Base-by-base conservation (phyloP, 2,888 invertebrate species). In the Drosophila kuntzei region DNA sequence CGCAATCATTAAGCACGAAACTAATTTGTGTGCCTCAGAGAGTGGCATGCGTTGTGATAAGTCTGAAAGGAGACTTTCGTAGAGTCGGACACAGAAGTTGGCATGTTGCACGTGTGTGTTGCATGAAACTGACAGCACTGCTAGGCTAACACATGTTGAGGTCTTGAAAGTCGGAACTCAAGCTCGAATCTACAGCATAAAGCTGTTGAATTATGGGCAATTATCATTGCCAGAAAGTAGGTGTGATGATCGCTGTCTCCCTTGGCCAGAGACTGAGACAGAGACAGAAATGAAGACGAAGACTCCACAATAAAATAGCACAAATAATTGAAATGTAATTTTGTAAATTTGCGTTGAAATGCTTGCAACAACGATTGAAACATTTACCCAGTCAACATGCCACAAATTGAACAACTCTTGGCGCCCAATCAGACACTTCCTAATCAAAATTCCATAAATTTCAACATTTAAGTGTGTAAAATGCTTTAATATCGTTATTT, bases 1-100 rank as follows among this genome's bases (percentile, higher is more conserved):
- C 87, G 85, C 86, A 85, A 85, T 85, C 85, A 85, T 85, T 85
- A 85, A 85, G 77, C 86, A 83, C 62, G 87, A 85, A 80, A 75
- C 73, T 85, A 85, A 85, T 85, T 85, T 85, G 77, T 83, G 69
- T 66, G 67, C 81, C 70, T 66, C 71, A 49, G 22, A 76, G 74
- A 69, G 71, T 61, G 62, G 72, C 72, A 76, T 76, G 70, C 66
- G 58, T 64, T 75, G 78, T 65, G 77, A 68, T 75, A 78, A 62
- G 71, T 71, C 64, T 53, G 53, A 57, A 25, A 49, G 49, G 18
- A 54, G 39, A 39, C 36, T 20, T 29, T 44, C 6, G 12, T n/a
- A n/a, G 22, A 59, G 34, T 32, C 61, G 50, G 64, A 64, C 51
- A 53, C 53, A 62, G 58, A 71, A 60, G 76, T 76, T 84, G 81